Base-by-base conservation (phyloP, 2,113 vertebrate species). In the Arizona elegans region DNA sequence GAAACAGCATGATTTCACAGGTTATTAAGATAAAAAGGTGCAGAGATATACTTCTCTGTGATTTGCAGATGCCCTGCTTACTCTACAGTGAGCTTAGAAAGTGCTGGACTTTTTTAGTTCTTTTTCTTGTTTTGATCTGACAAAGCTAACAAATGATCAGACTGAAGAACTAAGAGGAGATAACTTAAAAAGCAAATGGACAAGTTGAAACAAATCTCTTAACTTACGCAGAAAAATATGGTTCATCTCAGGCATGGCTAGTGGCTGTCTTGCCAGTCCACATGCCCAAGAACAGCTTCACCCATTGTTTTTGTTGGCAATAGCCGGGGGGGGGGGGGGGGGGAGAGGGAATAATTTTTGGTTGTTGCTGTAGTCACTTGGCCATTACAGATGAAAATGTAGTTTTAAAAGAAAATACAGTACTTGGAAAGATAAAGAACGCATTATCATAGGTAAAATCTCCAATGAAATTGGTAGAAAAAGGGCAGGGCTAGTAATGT, bases 301-400 rank as follows among this genome's bases (percentile, higher is more conserved):
- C 8, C 70, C n/a, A 75, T 38, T 75, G 8, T 38, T 81, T 33
- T 43, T 75, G 26, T 7, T 81, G 33, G 75, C 33, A 81, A 21
- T 43, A 62, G 3, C 23, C 0, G 2, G 15, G 2, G 2, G 17
- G 2, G 7, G 8, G 17, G 3, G 15, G 38, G 38, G 38, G 38
- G 38, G 38, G 38, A 2, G 38, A 38, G 38, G 33, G 2, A 7
- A 9, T 43, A 33, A 43, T 43, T 81, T 43, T 81, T 81, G 17
- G 17, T 43, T 43, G 75, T 19, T 81, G 17, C 75, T 81, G 1
- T 33, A 75, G 7, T 33, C n/a, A n/a, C 13, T 75, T 75, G 65
- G 65, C 33, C 8, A 21, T 81, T 81, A 38, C 2, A 38, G 33
- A 1, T 43, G 17, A 43, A 81, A 81, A 81, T 1, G 7, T 38